A percentile compares a stretch with the other conserved stretches of the same genome.
Evolutionary conservation across 2,797 vertebrate genomes (phyloP).

Genomic region (Petrocephalus sullivani): DNA sequence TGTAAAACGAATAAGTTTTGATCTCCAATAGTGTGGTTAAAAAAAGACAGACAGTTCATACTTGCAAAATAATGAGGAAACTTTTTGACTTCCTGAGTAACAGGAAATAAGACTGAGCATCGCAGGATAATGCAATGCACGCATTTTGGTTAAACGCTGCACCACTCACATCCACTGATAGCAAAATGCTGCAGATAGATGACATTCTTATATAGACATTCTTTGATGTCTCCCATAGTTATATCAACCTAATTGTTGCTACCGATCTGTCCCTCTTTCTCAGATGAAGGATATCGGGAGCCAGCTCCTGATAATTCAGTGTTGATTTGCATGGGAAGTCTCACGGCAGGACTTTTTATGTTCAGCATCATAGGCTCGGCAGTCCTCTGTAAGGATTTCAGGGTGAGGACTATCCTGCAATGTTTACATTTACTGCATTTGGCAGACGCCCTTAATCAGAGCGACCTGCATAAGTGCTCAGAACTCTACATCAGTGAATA

Average conservation of each 20-base stretch:
- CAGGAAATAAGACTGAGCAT: conserved; percentile 7
- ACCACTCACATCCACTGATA: neutral
- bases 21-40: neutral
- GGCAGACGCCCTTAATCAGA: too few relatives aligned
- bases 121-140: neutral
- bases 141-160: neutral
- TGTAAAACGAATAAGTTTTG: neutral
- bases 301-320: rapidly evolving
- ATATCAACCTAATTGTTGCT: neutral
- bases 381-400: conserved; percentile 53
- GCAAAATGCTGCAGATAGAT: neutral
- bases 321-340: conserved; percentile 11
- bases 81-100: conserved; percentile 24
- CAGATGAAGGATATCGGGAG: conserved; percentile 45
- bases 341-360: conserved; percentile 47
- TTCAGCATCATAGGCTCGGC: conserved; percentile 53
- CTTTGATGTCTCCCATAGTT: neutral
- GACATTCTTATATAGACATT: neutral
- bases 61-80: conserved; percentile 27
- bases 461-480: too few relatives aligned
- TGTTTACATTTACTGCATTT: too few relatives aligned
- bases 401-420: conserved; percentile 44
- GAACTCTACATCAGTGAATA: too few relatives aligned
- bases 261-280: conserved; percentile 25
- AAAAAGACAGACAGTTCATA: neutral